Percentiles rank a stretch among this genome's conserved stretches.
These are phyloP conservation scores for Listronotus oregonensis DNA, from an alignment of 1,140 invertebrate species.

Conservation along the genomic window DNA sequence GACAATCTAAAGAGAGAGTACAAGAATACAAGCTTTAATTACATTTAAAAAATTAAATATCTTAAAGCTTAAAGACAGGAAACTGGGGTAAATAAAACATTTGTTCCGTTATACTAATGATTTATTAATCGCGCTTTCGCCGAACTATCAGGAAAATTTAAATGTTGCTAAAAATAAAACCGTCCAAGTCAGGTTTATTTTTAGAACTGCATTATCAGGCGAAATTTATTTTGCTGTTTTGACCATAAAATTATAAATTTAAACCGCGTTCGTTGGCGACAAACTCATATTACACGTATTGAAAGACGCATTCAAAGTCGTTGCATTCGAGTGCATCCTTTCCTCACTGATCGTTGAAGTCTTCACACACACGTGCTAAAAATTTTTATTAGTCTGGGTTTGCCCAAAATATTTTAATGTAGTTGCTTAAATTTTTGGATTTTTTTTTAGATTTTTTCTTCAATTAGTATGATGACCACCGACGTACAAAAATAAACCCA, in stretches of 20 bases:
- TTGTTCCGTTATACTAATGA: constrained; percentile 10
- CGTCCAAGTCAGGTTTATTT: constrained; percentile 10
- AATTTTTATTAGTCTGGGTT: constrained; percentile 13
- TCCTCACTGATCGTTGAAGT: constrained; percentile 14
- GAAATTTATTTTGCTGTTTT: constrained; percentile 15
- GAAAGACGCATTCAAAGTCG: not conserved
- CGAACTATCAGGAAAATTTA: constrained; percentile 6
- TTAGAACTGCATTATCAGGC: constrained; percentile 18
- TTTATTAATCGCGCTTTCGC: constrained; percentile 18
- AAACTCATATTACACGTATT: constrained; percentile 9
- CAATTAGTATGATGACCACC: too few relatives aligned
- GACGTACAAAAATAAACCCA: too few relatives aligned
- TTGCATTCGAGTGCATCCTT: constrained; percentile 6
- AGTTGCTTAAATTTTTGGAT: too few relatives aligned
- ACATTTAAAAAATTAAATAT: too few relatives aligned
- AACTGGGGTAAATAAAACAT: not conserved
- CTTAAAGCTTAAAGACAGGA: not conserved
- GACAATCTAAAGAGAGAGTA: too few relatives aligned
- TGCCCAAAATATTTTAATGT: too few relatives aligned
- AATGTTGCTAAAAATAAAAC: constrained; percentile 16
- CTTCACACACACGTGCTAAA: constrained; percentile 9
- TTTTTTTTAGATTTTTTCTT: not conserved
- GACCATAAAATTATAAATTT: constrained; percentile 16
- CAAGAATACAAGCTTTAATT: too few relatives aligned
- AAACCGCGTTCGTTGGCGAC: constrained; percentile 14